phyloP scores from a whole-genome alignment of 2,888 invertebrate genomes.

The Hanleya hanleyi region DNA sequence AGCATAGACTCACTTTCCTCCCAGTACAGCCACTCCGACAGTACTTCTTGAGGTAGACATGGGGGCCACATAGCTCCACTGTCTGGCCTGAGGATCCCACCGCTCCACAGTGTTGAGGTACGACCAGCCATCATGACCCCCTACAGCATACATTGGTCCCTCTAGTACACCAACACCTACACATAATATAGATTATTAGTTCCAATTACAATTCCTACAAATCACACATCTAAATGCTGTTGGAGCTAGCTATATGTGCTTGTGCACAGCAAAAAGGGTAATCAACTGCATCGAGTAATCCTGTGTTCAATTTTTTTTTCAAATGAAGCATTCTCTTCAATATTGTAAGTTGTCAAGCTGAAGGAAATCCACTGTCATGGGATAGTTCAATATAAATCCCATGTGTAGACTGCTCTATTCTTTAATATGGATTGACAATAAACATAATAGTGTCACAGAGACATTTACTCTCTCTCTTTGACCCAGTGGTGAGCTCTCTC shows the following conservation, averaged over 20 bases:
- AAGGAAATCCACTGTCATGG: too few species aligned
- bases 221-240: background rate
- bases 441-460: too few species aligned
- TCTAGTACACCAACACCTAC: constrained; percentile 80
- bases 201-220: background rate
- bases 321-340: too few species aligned
- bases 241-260: background rate
- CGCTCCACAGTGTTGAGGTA: constrained; percentile 94
- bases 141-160: constrained; percentile 93
- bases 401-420: too few species aligned
- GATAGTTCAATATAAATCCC: too few species aligned
- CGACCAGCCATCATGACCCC: constrained; percentile 97
- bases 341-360: too few species aligned
- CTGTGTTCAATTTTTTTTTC: too few species aligned
- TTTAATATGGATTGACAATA: too few species aligned
- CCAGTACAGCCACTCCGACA: constrained; percentile 91
- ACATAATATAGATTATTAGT: background rate
- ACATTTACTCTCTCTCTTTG: too few species aligned
- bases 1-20: constrained; percentile 79
- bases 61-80: constrained; percentile 92
- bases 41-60: constrained; percentile 93
- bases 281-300: too few species aligned
- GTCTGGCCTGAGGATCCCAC: constrained; percentile 91
- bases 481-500: too few species aligned
- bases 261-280: too few species aligned